These are phyloP conservation scores for Diploptera punctata DNA, from an alignment of 2,888 invertebrate genomes.

Conservation along the genomic window DNA sequence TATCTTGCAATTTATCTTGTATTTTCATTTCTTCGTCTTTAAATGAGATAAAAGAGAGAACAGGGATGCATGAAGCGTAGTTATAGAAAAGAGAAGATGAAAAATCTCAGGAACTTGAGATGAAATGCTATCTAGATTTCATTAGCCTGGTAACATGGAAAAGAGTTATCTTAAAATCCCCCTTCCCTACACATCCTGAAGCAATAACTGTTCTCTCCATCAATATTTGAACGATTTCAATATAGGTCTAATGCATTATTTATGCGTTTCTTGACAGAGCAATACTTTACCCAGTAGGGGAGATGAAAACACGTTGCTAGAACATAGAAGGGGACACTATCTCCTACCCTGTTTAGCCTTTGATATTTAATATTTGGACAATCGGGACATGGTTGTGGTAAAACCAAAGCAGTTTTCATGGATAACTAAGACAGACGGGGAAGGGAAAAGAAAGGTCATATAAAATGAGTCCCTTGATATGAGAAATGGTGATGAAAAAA, in stretches of 20 bases:
- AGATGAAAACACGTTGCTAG: background rate
- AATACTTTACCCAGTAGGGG: background rate
- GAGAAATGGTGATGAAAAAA: background rate
- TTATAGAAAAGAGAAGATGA: too few species aligned
- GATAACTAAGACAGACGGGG: background rate
- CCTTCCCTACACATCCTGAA: too few species aligned
- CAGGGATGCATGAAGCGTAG: too few species aligned
- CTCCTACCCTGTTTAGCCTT: background rate
- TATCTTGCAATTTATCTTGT: too few species aligned
- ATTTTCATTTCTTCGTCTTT: too few species aligned
- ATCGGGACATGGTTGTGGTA: background rate
- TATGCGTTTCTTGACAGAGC: background rate
- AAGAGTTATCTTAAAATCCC: too few species aligned
- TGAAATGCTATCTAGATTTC: too few species aligned
- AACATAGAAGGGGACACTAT: background rate
- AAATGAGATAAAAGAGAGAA: too few species aligned
- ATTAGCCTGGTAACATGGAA: too few species aligned
- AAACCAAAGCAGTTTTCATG: background rate
- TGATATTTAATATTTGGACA: conserved; percentile 1
- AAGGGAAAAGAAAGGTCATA: conserved; percentile 1
- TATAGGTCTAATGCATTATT: conserved; percentile 4
- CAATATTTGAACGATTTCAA: conserved; percentile 6
- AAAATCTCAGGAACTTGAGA: too few species aligned
- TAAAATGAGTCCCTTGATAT: background rate
- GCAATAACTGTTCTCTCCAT: too few species aligned